Conservation (phyloP, 2,113 vertebrate species). For the Nesogale talazaci region DNA sequence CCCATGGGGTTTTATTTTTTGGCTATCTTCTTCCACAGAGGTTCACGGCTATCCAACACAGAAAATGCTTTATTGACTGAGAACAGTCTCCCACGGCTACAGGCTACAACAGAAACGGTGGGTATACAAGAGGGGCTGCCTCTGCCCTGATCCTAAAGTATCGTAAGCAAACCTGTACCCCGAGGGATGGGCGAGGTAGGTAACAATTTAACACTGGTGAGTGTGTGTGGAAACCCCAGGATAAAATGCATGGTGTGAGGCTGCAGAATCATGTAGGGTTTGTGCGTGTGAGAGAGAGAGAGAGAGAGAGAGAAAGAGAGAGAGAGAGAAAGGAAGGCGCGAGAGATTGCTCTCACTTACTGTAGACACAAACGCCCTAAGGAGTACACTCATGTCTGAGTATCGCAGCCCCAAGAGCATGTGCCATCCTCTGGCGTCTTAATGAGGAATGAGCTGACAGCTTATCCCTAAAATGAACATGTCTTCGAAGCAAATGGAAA, state of each 20-base stretch:
- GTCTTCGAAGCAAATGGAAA: not conserved
- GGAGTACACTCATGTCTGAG: not conserved
- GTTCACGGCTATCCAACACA: not conserved
- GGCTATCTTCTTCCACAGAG: not conserved
- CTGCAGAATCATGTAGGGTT: accelerated
- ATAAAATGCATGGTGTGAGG: not conserved
- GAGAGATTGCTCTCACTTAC: not conserved
- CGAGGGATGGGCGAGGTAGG: accelerated
- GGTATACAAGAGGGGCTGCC: not conserved
- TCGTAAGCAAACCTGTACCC: accelerated
- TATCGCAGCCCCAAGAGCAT: not conserved
- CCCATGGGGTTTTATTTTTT: not conserved
- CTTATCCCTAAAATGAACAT: not conserved
- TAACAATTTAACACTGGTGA: not conserved
- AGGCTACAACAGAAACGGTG: not conserved
- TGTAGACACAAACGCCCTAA: not conserved
- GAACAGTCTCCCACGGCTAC: not conserved
- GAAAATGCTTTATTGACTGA: not conserved
- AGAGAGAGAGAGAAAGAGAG: no score
- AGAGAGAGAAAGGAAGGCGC: no score
- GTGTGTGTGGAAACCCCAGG: not conserved
- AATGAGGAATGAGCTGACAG: not conserved
- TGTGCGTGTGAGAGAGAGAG: not conserved
- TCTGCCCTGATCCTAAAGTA: not conserved
- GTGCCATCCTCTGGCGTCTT: not conserved